These are phyloP conservation scores for Strix aluco DNA, from an alignment of 2,113 vertebrate species.

Conservation along the genomic window DNA sequence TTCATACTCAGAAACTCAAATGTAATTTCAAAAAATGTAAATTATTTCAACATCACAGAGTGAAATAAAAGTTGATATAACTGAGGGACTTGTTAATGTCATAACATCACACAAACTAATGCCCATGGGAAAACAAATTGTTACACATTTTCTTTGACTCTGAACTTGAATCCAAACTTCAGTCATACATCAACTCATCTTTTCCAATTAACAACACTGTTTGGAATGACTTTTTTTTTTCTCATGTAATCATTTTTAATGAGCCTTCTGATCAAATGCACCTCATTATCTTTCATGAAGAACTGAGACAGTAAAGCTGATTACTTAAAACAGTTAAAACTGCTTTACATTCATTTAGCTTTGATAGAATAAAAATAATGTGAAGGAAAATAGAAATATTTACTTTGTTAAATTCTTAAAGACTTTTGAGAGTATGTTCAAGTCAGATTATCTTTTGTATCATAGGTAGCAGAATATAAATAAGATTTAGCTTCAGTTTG, in stretches of 20 bases:
- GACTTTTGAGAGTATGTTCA: background rate
- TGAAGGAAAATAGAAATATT: constrained; percentile 24
- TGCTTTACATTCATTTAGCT: constrained; percentile 16
- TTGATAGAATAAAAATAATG: background rate
- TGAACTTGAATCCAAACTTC: constrained; percentile 42
- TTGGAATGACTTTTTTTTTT: background rate
- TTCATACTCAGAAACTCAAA: constrained; percentile 33
- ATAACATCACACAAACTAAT: constrained; percentile 43
- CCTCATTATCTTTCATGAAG: constrained; percentile 51
- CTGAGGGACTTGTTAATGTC: constrained; percentile 55
- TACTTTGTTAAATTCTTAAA: constrained; percentile 1
- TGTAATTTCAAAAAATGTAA: constrained; percentile 27
- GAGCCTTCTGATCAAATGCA: constrained; percentile 51
- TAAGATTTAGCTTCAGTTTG: background rate
- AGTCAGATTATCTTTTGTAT: background rate
- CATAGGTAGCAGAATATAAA: background rate
- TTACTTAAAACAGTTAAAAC: constrained; percentile 33
- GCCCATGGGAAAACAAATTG: constrained; percentile 56
- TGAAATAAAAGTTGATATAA: constrained; percentile 52
- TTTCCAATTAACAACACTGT: constrained; percentile 1
- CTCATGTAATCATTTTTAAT: constrained; percentile 43
- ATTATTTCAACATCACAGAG: constrained; percentile 40
- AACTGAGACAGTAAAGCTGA: constrained; percentile 3
- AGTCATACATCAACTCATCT: background rate
- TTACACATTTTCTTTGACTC: constrained; percentile 35